Conservation (phyloP, 2,888 invertebrate species). For the Hypena proboscidalis region DNA sequence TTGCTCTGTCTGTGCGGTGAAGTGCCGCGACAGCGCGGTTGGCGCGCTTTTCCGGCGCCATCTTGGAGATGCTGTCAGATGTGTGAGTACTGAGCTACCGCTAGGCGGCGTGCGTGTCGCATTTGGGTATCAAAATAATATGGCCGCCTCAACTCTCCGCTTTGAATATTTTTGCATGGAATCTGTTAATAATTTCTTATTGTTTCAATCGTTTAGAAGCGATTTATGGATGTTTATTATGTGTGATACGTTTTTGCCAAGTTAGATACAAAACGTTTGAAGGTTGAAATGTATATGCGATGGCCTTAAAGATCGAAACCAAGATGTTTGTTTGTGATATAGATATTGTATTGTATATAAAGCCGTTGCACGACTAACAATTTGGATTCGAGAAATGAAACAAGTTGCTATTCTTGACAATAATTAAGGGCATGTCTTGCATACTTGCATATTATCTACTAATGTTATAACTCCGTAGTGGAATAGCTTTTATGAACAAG, state of each 20-base stretch:
- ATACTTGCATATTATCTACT: no score
- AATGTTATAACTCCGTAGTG: neutral
- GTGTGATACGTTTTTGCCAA: no score
- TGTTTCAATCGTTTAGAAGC: slow-evolving; percentile 25
- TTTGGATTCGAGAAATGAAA: no score
- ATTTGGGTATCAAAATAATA: slow-evolving; percentile 58
- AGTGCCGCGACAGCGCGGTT: slow-evolving; percentile 19
- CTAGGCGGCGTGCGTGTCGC: slow-evolving; percentile 80
- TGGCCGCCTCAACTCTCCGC: slow-evolving; percentile 63
- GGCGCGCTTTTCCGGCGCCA: slow-evolving; percentile 62
- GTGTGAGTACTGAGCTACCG: slow-evolving; percentile 65
- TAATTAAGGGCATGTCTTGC: no score
- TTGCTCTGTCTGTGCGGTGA: slow-evolving; percentile 53
- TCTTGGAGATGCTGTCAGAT: slow-evolving; percentile 68
- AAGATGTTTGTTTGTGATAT: neutral
- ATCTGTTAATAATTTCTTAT: slow-evolving; percentile 43
- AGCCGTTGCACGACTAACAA: no score
- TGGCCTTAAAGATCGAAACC: no score
- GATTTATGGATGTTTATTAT: slow-evolving; percentile 10
- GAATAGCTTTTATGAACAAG: no score
- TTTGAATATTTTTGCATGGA: slow-evolving; percentile 82
- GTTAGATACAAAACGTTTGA: no score
- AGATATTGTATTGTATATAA: neutral
- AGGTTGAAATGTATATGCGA: neutral
- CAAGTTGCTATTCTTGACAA: no score